A percentile compares a stretch with the other conserved stretches of the same genome.
Evolutionary conservation across 2,888 invertebrate species (phyloP).

Genomic region (Laothoe populi): DNA sequence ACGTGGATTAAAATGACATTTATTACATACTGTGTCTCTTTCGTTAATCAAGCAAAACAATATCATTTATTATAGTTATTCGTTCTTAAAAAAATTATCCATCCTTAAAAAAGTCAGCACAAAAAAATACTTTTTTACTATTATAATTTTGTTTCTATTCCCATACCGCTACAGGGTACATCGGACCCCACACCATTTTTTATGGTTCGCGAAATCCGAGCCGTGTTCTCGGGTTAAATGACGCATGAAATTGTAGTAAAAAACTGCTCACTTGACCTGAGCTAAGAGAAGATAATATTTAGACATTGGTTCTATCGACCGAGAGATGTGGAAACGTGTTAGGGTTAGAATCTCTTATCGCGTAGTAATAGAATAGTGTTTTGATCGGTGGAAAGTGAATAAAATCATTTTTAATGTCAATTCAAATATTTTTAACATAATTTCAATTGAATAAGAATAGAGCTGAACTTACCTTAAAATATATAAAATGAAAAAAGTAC

Average conservation of each 20-base stretch:
- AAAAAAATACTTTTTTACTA: neutral
- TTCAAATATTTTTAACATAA: no score
- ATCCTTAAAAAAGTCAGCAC: neutral
- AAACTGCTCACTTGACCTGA: conserved; percentile 49
- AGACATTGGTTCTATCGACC: conserved; percentile 34
- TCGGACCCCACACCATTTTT: conserved; percentile 43
- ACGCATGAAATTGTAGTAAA: conserved; percentile 56
- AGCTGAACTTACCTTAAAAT: no score
- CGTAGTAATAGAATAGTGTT: neutral
- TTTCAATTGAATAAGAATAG: no score
- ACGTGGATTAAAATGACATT: no score
- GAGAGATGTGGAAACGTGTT: conserved; percentile 11
- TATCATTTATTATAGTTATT: neutral
- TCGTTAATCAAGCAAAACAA: neutral
- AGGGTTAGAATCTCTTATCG: neutral
- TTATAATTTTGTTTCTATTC: conserved; percentile 14
- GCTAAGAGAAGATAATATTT: conserved; percentile 41
- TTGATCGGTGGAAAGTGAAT: no score
- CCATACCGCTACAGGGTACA: conserved; percentile 29
- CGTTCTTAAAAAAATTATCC: neutral
- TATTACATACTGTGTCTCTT: neutral
- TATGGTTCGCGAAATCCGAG: conserved; percentile 60
- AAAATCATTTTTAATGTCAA: no score
- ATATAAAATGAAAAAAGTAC: no score
- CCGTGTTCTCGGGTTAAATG: conserved; percentile 54